A percentile compares a stretch with the other conserved stretches of the same genome.
These are phyloP conservation scores for Drosophila acutilabella DNA, from an alignment of 2,888 invertebrate species.

Conservation along the genomic window DNA sequence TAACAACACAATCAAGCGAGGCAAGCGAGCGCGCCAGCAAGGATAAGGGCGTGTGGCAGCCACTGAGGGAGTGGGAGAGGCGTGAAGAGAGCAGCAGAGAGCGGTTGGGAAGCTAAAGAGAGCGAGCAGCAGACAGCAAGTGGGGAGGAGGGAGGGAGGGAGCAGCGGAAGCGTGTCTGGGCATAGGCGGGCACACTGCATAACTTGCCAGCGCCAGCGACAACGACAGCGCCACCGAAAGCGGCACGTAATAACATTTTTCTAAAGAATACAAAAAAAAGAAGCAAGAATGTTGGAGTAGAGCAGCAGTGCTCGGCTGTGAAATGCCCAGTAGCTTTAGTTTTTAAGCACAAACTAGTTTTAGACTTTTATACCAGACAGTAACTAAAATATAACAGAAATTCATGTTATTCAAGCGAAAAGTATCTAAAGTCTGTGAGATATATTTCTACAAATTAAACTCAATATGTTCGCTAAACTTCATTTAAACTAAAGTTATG, in stretches of 20 bases:
- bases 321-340: neutral
- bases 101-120: neutral
- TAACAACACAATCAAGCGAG: constrained; percentile 79
- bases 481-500: no score
- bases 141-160: neutral
- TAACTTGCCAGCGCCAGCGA: constrained; percentile 69
- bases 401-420: no score
- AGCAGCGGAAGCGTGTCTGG: constrained; percentile 65
- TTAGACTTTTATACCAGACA: no score
- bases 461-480: no score
- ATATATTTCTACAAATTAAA: no score
- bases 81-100: neutral
- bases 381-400: no score
- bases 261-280: constrained; percentile 70
- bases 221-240: constrained; percentile 47
- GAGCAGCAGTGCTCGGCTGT: neutral
- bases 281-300: neutral
- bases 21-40: constrained; percentile 44
- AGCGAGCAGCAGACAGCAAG: neutral
- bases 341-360: no score
- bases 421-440: no score
- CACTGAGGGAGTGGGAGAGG: neutral
- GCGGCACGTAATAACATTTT: constrained; percentile 80
- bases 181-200: constrained; percentile 77
- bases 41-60: constrained; percentile 2